Conservation (phyloP, 2,113 vertebrate genomes). For the Colaptes auratus region DNA sequence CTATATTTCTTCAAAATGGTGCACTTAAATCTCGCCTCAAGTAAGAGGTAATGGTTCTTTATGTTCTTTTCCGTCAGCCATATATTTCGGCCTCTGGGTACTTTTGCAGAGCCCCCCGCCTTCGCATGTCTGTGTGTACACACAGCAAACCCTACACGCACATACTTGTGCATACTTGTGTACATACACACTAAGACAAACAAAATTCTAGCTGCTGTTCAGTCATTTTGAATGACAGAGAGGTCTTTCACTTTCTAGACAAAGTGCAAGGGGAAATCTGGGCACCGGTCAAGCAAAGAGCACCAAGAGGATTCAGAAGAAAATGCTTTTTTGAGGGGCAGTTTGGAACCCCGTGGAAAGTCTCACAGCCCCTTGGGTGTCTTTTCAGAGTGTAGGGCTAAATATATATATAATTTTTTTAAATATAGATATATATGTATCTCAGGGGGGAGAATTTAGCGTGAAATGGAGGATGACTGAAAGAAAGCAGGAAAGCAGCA, state of each 20-base stretch:
- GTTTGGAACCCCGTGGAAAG: not conserved
- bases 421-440: too few relatives aligned
- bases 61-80: slow-evolving; percentile 45
- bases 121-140: slow-evolving; percentile 57
- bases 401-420: too few relatives aligned
- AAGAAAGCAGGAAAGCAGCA: not conserved
- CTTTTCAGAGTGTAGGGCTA: not conserved
- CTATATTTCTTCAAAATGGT: slow-evolving; percentile 58
- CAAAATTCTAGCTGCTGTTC: slow-evolving; percentile 6
- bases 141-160: slow-evolving; percentile 13
- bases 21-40: slow-evolving; percentile 53
- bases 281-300: not conserved
- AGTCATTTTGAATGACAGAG: slow-evolving; percentile 37
- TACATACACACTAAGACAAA: slow-evolving; percentile 36
- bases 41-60: slow-evolving; percentile 59
- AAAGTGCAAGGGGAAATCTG: not conserved
- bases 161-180: slow-evolving; percentile 30
- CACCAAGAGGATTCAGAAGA: not conserved
- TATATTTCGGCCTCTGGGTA: slow-evolving; percentile 16
- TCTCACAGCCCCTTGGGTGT: not conserved
- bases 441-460: not conserved
- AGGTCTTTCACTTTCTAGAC: not conserved
- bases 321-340: not conserved
- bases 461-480: not conserved
- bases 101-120: slow-evolving; percentile 5